Evolutionary conservation across 2,113 vertebrate genomes (phyloP).

Genomic region (Porphyrio hochstetteri): DNA sequence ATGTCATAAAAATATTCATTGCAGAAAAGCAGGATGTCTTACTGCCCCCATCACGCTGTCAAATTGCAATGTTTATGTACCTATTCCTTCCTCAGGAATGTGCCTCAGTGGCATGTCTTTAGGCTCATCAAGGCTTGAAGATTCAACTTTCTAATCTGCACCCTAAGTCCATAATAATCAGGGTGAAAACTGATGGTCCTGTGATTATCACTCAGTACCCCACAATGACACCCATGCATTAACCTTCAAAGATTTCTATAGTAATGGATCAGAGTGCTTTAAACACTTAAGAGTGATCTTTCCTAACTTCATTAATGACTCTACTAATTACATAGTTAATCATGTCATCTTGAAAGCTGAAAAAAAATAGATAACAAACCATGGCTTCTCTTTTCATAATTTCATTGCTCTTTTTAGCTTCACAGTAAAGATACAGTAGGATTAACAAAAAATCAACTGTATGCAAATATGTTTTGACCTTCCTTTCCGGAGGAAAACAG

Average conservation of each 20-base stretch:
- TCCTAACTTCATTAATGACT: conserved; percentile 30
- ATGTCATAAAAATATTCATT: not conserved
- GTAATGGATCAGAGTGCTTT: not conserved
- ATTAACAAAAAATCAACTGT: not conserved
- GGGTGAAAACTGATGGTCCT: not conserved
- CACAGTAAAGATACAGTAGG: not conserved
- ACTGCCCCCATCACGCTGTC: not conserved
- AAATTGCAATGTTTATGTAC: not conserved
- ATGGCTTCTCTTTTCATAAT: not conserved
- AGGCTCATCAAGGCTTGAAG: not conserved
- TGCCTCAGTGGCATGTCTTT: not conserved
- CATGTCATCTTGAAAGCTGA: conserved; percentile 35
- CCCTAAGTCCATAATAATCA: not conserved
- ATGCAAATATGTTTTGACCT: not conserved
- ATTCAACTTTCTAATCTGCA: not conserved
- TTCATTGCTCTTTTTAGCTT: not conserved
- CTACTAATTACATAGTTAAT: conserved; percentile 64
- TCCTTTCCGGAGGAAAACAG: not conserved
- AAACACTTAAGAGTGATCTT: conserved; percentile 14
- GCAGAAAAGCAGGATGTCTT: not conserved
- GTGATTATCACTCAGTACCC: not conserved
- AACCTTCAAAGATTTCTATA: conserved; percentile 31
- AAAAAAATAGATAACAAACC: conserved; percentile 3
- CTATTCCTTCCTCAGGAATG: not conserved
- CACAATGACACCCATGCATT: not conserved